Percentiles rank a stretch among this genome's conserved stretches.
Evolutionary conservation across 2,797 vertebrate species (phyloP).

Genomic region (Phrynocephalus forsythii): DNA sequence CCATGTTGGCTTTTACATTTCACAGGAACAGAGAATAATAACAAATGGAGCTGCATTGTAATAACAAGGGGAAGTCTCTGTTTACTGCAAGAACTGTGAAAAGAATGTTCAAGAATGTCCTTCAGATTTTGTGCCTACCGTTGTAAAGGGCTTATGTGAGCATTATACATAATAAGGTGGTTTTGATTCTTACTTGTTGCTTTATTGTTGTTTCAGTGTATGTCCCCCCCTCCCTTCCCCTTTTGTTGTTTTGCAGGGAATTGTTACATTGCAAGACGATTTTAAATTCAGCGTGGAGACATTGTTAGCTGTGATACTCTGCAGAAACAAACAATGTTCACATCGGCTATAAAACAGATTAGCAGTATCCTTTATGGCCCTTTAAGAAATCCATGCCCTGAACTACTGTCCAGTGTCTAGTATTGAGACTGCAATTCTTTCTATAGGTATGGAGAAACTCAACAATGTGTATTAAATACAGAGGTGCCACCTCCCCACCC

Average conservation of each 20-base stretch:
- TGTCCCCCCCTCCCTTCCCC: constrained; percentile 31
- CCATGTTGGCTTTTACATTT: constrained; percentile 24
- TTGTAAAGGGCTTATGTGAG: not conserved
- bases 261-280: constrained; percentile 47
- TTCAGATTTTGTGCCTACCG: constrained; percentile 22
- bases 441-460: no score
- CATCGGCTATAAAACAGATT: constrained; percentile 40
- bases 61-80: constrained; percentile 20
- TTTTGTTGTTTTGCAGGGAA: constrained; percentile 36
- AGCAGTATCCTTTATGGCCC: constrained; percentile 3
- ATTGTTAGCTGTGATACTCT: constrained; percentile 54
- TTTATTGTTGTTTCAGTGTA: constrained; percentile 50
- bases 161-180: constrained; percentile 47
- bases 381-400: not conserved
- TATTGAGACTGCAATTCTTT: not conserved
- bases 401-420: not conserved
- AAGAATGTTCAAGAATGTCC: constrained; percentile 40
- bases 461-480: not conserved
- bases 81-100: constrained; percentile 19
- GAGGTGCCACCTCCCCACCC: no score
- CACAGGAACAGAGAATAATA: constrained; percentile 18
- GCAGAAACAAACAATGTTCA: constrained; percentile 31
- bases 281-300: constrained; percentile 52
- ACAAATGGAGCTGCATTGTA: constrained; percentile 28
- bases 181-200: constrained; percentile 47